Base-by-base conservation (phyloP, 1,140 invertebrate species). In the Tetragonula clypearis region DNA sequence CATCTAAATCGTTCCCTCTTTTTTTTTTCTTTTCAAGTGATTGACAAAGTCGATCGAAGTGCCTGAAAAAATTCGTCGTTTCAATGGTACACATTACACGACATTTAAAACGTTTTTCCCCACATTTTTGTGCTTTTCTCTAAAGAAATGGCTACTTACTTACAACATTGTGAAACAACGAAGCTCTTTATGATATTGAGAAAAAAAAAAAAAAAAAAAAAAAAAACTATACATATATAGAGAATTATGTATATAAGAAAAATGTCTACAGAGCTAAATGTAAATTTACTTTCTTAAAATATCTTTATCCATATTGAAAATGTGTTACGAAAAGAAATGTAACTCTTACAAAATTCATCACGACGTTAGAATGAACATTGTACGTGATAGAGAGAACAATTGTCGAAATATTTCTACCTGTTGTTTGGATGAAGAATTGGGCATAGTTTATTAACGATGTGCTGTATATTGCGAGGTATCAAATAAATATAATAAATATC, bases 401-500 rank as follows among this genome's bases (percentile, higher is more conserved):
- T 71, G 41, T 72, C 69, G 14, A 72, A 41, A 71, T 41, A 72
- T 53, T n/a, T 72, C 41, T 53, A 53, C 14, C 14, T 49, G 23
- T 17, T 72, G 19, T n/a, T 72, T 49, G 41, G 49, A 53, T n/a
- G 9, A 72, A 72, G 23, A 49, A n/a, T 53, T 53, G 14, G 23
- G 21, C 6, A 4, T 71, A 71, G 21, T 68, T 68, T 68, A 71
- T 71, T 71, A 71, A 71, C 11, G 12, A 71, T 41, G 2, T 66
- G 23, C 11, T 41, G 14, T 49, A 72, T 55, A 53, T 19, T 26
- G 49, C 49, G 49, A 73, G 71, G 12, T 79, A 68, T 12, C 21
- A 30, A 49, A 78, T 49, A 60, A n/a, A 60, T 62, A 65, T 49
- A n/a, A 79, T 53, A 65, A 65, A 65, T 78, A 68, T 68, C 49